These are phyloP conservation scores for Trissolcus brochymenae DNA, from an alignment of 2,888 invertebrate genomes.

Conservation along the genomic window DNA sequence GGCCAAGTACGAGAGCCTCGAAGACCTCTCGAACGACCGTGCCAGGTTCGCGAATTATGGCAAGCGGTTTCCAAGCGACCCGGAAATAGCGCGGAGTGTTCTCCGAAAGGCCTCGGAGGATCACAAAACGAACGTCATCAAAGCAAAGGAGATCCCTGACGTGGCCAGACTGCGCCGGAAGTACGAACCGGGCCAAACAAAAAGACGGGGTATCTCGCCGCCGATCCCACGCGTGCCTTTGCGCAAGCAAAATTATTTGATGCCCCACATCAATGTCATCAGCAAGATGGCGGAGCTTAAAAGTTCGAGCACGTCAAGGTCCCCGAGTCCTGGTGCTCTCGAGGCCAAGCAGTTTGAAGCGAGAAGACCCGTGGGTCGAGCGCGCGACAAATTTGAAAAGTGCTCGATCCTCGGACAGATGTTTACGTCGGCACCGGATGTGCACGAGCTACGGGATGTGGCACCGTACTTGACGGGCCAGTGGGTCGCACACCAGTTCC, in stretches of 20 bases:
- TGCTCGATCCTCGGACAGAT: conserved; percentile 85
- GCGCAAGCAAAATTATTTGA: conserved; percentile 83
- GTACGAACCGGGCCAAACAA: conserved; percentile 78
- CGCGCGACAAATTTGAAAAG: conserved; percentile 84
- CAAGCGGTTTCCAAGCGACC: conserved; percentile 85
- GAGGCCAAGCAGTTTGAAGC: conserved; percentile 69
- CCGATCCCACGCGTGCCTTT: conserved; percentile 81
- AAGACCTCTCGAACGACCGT: conserved; percentile 75
- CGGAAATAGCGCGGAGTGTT: conserved; percentile 82
- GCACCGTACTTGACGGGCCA: conserved; percentile 87
- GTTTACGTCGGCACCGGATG: conserved; percentile 88
- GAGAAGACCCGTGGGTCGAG: conserved; percentile 82
- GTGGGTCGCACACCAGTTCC: conserved; percentile 89
- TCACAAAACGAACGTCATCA: conserved; percentile 74
- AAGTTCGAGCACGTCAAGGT: conserved; percentile 58
- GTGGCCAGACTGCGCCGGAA: conserved; percentile 81
- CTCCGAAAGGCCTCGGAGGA: conserved; percentile 77
- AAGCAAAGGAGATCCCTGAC: conserved; percentile 79
- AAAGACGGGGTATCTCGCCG: conserved; percentile 79
- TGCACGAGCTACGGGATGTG: conserved; percentile 86
- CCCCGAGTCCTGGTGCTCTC: conserved; percentile 63
- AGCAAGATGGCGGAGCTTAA: conserved; percentile 86
- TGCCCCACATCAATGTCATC: conserved; percentile 94
- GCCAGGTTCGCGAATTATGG: conserved; percentile 65
- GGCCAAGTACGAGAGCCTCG: conserved; percentile 85